Base-by-base conservation (phyloP, 2,888 invertebrate genomes). In the Leptura quadrifasciata region DNA sequence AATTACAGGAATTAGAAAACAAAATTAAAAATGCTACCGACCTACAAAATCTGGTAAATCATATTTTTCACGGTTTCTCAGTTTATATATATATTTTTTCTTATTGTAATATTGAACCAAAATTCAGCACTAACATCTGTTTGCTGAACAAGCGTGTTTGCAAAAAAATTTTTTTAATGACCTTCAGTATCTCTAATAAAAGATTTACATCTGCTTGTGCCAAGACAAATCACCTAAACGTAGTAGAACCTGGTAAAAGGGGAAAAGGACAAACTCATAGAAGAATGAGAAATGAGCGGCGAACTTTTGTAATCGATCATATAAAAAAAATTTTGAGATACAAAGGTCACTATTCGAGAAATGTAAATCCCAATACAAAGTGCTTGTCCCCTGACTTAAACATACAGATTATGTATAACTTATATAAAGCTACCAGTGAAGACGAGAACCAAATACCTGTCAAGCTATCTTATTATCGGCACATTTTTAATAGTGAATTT, bases 231-330 rank as follows among this genome's bases (percentile, higher is more conserved):
- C n/a, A n/a, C n/a, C n/a, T n/a, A n/a, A n/a, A n/a, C n/a, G 47
- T 52, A 27, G 55, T 24, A 61, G 27, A 72, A 72, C 61, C 72
- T 52, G 52, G 63, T 72, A 61, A 72, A 63, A 47, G 27, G 21
- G 72, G 61, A 72, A 72, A 72, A 54, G 63, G 52, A 15, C 60
- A 71, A 72, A 72, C 47, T 63, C 18, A 63, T 31, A 72, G 72
- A 63, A 72, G 63, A 55, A 61, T 72, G 54, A 61, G 54, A 24
- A 63, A 47, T 18, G 72, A 71, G 27, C 47, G 24, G 15, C 17
- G 71, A 60, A 60, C n/a, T n/a, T n/a, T n/a, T n/a, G n/a, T n/a
- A n/a, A n/a, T n/a, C n/a, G n/a, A n/a, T n/a, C n/a, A n/a, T 12
- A 72, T 39, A 39, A 72, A 72, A 52, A 61, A 63, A 39, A 47